phyloP scores from a whole-genome alignment of 2,113 vertebrate species.

The Fregata magnificens region DNA sequence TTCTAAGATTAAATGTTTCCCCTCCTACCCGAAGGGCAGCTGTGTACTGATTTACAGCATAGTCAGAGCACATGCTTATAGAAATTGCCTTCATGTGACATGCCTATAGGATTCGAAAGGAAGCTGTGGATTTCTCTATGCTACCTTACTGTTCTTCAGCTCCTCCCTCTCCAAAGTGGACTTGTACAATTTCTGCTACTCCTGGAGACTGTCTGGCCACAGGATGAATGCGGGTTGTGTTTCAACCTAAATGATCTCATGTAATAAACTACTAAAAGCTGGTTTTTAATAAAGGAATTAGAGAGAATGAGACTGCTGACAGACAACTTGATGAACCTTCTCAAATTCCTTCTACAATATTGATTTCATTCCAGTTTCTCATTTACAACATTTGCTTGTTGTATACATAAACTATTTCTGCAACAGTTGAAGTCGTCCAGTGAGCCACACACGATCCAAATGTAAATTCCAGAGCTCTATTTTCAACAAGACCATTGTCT shows the following conservation, averaged over 20 bases:
- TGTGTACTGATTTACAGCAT: background rate
- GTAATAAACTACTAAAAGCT: background rate
- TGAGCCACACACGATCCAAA: background rate
- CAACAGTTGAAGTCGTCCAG: background rate
- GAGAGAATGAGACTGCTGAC: slow-evolving; percentile 21
- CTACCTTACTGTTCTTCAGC: background rate
- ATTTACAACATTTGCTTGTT: background rate
- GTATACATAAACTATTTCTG: slow-evolving; percentile 10
- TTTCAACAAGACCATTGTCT: background rate
- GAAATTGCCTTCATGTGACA: background rate
- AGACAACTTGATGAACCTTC: slow-evolving; percentile 11
- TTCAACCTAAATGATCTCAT: slow-evolving; percentile 24
- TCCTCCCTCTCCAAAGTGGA: background rate
- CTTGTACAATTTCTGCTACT: background rate
- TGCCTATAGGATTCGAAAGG: background rate
- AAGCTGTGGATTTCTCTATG: background rate
- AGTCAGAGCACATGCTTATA: background rate
- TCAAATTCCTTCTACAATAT: slow-evolving; percentile 6
- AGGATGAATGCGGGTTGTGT: background rate
- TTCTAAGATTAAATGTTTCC: background rate
- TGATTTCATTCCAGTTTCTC: slow-evolving; percentile 27
- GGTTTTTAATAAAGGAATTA: slow-evolving; percentile 45
- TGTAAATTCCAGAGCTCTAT: background rate
- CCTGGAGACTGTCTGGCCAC: background rate
- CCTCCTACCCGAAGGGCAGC: background rate